Evolutionary conservation across 2,797 vertebrate genomes (phyloP), one percentile per base, ranked within the genome.

Genomic region (Danio kyathit): DNA sequence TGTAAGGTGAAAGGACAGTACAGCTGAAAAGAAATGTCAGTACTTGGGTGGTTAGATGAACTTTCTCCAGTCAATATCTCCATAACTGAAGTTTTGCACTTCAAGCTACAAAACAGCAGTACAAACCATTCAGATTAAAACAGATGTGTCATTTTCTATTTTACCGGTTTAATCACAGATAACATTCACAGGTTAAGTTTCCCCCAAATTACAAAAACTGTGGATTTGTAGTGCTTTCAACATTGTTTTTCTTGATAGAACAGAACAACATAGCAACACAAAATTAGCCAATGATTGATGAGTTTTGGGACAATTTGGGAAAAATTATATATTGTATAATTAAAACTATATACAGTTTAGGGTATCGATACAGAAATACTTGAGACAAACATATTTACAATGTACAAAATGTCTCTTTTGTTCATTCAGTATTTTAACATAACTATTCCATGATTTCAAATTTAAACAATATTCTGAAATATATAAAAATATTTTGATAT

Each of bases 51-150:
- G 49, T 29, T n/a, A 67, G 63, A 66, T 56, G 46, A 66, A 66
- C 60, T 54, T 54, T 76, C 48, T 61, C 5, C 10, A 60, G 48
- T 60, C 21, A 49, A 61, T 61, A 74, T 57, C 56, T 60, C 21
- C 46, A 29, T 29, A 29, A 63, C 46, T 44, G 60, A 17, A 44
- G 49, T 54, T 74, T 61, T 54, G 38, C 54, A 76, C 60, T 54
- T 74, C 38, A 65, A 43, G 61, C 60, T 21, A 65, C 49, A 65
- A 65, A 76, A 76, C n/a, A 65, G 61, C 74, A 51, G 59, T 40
- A 64, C 29, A 52, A 13, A 75, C 12, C 73, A 54, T 40, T 65
- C 1, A 13, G 16, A 57, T 19, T 57, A 46, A 46, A 44, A 52
- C 0, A 6, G 5, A 8, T 54, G 38, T 12, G 38, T 12, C 5